Evolutionary conservation across 2,113 vertebrate genomes (phyloP).

Genomic region (Galemys pyrenaicus): DNA sequence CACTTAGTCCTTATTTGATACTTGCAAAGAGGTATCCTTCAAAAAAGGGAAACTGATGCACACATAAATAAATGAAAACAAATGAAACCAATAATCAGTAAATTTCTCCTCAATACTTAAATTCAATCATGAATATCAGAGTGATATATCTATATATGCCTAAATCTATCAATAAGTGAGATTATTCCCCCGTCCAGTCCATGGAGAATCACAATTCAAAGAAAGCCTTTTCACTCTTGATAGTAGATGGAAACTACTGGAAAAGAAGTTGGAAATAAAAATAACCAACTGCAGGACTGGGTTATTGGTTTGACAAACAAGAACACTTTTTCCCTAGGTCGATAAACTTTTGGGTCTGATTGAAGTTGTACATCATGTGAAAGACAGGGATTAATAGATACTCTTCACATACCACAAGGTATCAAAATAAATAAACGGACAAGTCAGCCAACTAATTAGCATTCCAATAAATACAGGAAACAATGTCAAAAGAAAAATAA

Average conservation of each 20-base stretch:
- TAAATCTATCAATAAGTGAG: background rate
- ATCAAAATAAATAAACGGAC: background rate
- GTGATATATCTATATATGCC: background rate
- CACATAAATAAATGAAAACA: background rate
- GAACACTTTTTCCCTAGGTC: too few relatives aligned
- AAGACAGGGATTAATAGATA: background rate
- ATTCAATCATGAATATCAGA: background rate
- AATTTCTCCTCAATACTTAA: background rate
- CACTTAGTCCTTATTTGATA: background rate
- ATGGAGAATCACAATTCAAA: background rate
- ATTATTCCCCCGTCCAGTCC: too few relatives aligned
- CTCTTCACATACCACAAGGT: too few relatives aligned
- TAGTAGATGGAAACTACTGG: background rate
- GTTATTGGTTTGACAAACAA: too few relatives aligned
- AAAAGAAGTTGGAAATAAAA: background rate
- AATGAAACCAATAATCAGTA: background rate
- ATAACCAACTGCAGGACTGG: background rate
- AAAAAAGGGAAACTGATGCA: background rate
- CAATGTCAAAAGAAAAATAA: background rate
- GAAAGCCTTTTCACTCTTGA: background rate
- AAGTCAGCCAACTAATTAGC: background rate
- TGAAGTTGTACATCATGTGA: background rate
- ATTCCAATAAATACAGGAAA: background rate
- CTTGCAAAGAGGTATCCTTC: background rate
- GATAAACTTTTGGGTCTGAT: background rate